Percentiles rank a stretch among this genome's conserved stretches.
Conservation (phyloP, 2,797 vertebrate species). For the Hypotaenidia okinawae region DNA sequence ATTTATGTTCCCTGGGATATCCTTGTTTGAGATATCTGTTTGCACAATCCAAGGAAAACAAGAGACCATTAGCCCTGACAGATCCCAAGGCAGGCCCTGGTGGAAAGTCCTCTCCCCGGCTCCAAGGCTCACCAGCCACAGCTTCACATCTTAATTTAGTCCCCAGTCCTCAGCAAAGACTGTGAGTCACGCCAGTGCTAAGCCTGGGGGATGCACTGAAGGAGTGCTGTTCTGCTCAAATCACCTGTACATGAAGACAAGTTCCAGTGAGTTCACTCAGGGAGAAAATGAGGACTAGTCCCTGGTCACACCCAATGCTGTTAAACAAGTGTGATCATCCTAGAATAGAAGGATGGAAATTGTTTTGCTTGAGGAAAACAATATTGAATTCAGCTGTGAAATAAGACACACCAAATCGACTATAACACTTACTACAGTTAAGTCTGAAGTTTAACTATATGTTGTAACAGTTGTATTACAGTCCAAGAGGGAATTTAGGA, state of each 20-base stretch:
- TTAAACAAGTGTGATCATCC: neutral
- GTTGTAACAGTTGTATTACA: neutral
- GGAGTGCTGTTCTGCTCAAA: neutral
- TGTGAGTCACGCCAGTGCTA: accelerated
- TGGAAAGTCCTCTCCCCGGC: neutral
- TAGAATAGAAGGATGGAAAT: neutral
- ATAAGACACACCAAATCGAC: neutral
- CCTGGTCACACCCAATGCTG: neutral
- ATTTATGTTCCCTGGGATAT: neutral
- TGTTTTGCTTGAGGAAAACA: conserved; percentile 15
- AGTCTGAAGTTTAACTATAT: neutral
- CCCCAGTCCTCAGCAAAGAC: neutral
- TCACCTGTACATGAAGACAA: neutral
- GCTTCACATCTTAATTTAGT: neutral
- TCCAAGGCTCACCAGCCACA: neutral
- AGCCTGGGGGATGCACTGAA: neutral
- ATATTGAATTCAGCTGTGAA: neutral
- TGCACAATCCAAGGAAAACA: neutral
- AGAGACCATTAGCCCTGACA: neutral
- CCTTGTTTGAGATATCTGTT: neutral
- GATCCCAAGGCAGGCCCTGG: neutral
- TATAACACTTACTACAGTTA: conserved; percentile 6
- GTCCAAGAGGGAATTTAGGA: neutral
- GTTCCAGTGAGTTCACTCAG: neutral
- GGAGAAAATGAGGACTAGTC: neutral